Evolutionary conservation across 1,140 invertebrate genomes (phyloP), one percentile per base, ranked within the genome.

Genomic region (Drosophila baimaii): DNA sequence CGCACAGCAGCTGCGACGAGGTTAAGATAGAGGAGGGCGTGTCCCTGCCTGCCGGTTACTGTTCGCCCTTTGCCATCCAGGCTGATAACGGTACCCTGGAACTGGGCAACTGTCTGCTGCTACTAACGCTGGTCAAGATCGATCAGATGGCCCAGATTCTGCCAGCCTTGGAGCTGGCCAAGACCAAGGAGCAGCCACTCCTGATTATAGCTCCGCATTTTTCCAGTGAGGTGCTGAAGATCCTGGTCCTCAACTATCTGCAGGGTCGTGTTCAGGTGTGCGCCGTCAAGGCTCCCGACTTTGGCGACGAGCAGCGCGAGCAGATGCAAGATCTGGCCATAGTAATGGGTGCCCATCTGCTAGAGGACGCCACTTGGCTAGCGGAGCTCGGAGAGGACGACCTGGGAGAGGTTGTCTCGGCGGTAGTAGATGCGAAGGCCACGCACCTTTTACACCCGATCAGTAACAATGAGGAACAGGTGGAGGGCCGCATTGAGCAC

Each of bases 31-130:
- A 98, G 90, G 97, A 99, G 92, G 98, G 98, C 44, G 97, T 99
- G 96, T 98, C 98, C 92, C 98, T 99, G 93, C 97, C 99, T 90
- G 93, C 97, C 52, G 98, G 98, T n/a, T 99, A 98, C 92, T 98
- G 98, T 86, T 99, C 98, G 3, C 98, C 98, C 1, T 99, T 99
- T 91, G 98, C 99, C 72, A 98, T 98, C 90, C 95, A 96, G 12
- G 92, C 95, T 13, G 98, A 98, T 93, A 95, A 96, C 44, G 96
- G 96, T 6, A 98, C 97, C 93, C 96, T 98, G 66, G 98, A 99
- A 93, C 98, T 96, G 85, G 96, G 97, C 92, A 97, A 99, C 93
- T 95, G 46, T 19, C 27, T 70, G 5, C 84, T 99, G 5, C 93
- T 99, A 1, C 95, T 98, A 57, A 96, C 96, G 66, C 96, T 98